Base-by-base conservation (phyloP, 2,113 vertebrate species). In the Pluvianellus socialis region DNA sequence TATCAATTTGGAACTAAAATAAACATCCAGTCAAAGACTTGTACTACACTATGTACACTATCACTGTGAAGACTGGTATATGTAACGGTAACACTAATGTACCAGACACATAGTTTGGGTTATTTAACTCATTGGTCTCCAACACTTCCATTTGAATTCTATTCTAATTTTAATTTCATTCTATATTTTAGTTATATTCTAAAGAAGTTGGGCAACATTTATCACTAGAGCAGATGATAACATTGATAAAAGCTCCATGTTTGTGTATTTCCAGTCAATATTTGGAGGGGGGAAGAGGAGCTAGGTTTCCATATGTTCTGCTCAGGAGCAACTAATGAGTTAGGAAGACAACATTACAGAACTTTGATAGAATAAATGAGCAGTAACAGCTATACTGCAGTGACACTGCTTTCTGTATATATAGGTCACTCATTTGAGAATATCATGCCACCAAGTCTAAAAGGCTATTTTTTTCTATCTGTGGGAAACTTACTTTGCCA, bases 1-100 rank as follows among this genome's bases (percentile, higher is more conserved):
- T 75, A 92, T 94, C 93, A 95, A 6, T 95, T 92, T 97, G 61
- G 83, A 96, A 86, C 80, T 94, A 95, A 96, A 97, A 97, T 95
- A 97, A 97, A 97, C 94, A 90, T 13, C 56, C 56, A 91, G 83
- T 74, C 86, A 96, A 85, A 77, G 61, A 14, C 45, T 90, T 84
- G 75, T 76, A 16, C 63, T 70, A 55, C 70, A 45, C 88, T 92
- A 0, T 71, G 62, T 92, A 62, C 77, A 38, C 53, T 88, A 72
- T 87, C 70, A 44, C 73, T 53, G 88, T 17, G 12, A 91, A 86
- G 66, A 59, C 83, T 94, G 91, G 49, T 59, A 8, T 56, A n/a
- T 92, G 72, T 76, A 91, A 88, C 27, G 66, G 55, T 92, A 88
- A 88, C 86, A 56, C 53, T 91, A 38, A 86, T 86, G 75, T 85